Evolutionary conservation across 2,797 vertebrate genomes (phyloP).

Genomic region (Anabas testudineus): DNA sequence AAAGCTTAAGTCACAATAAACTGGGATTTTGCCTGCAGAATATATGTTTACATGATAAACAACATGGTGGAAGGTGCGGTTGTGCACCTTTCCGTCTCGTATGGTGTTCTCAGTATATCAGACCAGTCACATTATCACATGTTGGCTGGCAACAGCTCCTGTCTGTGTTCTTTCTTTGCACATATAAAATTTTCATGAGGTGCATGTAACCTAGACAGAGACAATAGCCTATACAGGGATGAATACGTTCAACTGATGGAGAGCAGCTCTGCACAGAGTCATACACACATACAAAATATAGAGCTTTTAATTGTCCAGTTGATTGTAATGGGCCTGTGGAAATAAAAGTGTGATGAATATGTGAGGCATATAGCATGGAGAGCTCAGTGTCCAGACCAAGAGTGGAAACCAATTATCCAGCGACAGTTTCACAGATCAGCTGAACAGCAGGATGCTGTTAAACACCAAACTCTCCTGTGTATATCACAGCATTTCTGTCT

Average conservation of each 20-base stretch:
- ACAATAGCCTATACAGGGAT: conserved; percentile 7
- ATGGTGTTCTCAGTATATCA: background rate
- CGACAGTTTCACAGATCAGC: conserved; percentile 29
- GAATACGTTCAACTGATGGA: background rate
- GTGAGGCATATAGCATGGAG: conserved; percentile 39
- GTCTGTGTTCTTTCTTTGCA: conserved; percentile 21
- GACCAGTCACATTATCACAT: conserved; percentile 10
- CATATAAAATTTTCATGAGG: conserved; percentile 48
- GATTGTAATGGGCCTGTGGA: conserved; percentile 20
- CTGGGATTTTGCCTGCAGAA: conserved; percentile 15
- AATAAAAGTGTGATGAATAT: conserved; percentile 46
- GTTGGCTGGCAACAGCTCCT: background rate
- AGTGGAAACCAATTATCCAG: conserved; percentile 36
- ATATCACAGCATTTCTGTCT: conserved; percentile 29
- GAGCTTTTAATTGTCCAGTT: conserved; percentile 23
- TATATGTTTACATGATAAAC: conserved; percentile 47
- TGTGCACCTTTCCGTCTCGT: conserved; percentile 11
- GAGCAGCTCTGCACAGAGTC: conserved; percentile 4
- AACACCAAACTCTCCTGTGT: conserved; percentile 9
- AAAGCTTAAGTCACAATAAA: conserved; percentile 11
- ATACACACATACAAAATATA: conserved; percentile 13
- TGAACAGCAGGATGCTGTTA: conserved; percentile 33
- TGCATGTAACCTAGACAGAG: conserved; percentile 26
- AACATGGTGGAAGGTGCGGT: background rate
- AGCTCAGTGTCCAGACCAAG: conserved; percentile 8